Evolutionary conservation across 2,797 vertebrate species (phyloP).

Genomic region (Xiphophorus birchmanni): DNA sequence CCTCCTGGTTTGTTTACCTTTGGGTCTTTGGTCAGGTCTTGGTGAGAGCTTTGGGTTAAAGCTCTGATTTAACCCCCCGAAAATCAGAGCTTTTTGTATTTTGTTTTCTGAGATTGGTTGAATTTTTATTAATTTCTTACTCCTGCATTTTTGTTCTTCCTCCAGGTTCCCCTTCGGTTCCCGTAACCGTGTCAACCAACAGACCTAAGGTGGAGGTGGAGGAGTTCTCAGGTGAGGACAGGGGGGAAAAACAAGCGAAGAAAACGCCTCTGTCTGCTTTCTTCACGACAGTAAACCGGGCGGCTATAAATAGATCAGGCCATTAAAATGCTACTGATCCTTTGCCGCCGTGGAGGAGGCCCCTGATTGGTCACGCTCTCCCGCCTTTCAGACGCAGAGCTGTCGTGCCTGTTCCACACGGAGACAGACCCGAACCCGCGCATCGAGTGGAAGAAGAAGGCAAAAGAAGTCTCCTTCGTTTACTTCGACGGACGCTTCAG

Average conservation of each 20-base stretch:
- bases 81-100: no score
- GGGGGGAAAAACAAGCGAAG: background rate
- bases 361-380: conserved; percentile 20
- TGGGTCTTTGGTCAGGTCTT: no score
- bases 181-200: conserved; percentile 73
- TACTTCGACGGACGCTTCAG: conserved; percentile 85
- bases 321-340: conserved; percentile 41
- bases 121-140: no score
- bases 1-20: no score
- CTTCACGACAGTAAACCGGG: conserved; percentile 29
- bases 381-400: conserved; percentile 81
- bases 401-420: conserved; percentile 87
- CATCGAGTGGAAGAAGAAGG: conserved; percentile 95
- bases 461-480: conserved; percentile 86
- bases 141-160: background rate
- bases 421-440: conserved; percentile 82
- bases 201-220: conserved; percentile 71
- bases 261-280: conserved; percentile 8
- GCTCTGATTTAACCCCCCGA: no score
- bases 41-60: no score
- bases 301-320: conserved; percentile 57
- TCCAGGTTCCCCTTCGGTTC: conserved; percentile 57
- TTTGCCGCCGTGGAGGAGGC: conserved; percentile 33
- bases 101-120: no score
- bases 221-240: conserved; percentile 71